Base-by-base conservation (phyloP, 2,888 invertebrate species). In the Euphydryas editha region DNA sequence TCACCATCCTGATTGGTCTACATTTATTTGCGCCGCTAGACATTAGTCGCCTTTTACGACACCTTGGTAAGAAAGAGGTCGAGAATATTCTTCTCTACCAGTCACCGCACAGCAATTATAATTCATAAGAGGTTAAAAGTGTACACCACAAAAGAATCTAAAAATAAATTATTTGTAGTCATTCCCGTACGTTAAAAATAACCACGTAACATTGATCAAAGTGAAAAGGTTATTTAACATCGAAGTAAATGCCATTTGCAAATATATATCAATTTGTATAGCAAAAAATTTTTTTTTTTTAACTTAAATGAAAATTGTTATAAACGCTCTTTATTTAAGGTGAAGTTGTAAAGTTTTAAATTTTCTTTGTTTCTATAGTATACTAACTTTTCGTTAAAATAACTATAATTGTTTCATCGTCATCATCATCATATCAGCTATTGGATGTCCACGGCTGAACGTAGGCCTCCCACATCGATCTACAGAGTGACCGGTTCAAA, bases 161-260 rank as follows among this genome's bases (percentile, higher is more conserved):
- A 54, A 36, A 54, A 54, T 54, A 54, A 36, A 36, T 10, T 54
- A 11, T 36, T 17, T 36, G 54, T 24, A 17, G 17, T n/a, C 13
- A 49, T 21, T 13, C 58, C 42, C 39, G 58, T 59, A 62, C 44
- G 10, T 56, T 7, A 24, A 51, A 47, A 20, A 54, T 62, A 62
- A 59, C 51, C 58, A 6, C 4, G 58, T 59, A 21, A 58, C 66
- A 59, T 67, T 59, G 47, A 59, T 62, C 62, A 67, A 67, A 67
- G 66, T 67, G 59, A 58, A 44, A 59, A 8, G 37, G 20, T 39
- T 8, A 36, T 51, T 49, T 36, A 47, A 47, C 36, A 46, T 7
- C 30, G 39, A 13, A 17, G 46, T 1, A 47, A 47, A 47, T 17
- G 5, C 36, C n/a, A 54, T 4, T 30, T 30, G 6, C 8, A 30